Evolutionary conservation across 2,797 vertebrate species (phyloP), one percentile per base, ranked within the genome.

Genomic region (Phyllotis vaccarum): DNA sequence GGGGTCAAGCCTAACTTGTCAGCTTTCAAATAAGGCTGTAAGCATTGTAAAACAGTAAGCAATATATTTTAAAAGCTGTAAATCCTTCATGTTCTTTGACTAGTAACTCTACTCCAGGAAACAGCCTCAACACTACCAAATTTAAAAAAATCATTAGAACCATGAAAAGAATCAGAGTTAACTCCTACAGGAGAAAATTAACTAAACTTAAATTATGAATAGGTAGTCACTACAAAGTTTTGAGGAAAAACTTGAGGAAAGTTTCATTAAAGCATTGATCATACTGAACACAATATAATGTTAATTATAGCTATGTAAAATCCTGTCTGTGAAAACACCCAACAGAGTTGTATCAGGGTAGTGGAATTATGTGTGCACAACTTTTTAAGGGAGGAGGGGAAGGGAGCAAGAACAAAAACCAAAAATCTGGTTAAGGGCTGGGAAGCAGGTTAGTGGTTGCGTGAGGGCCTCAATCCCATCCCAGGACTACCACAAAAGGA

Each of bases 61-160:
- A 88, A 16, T 62, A 3, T 79, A 43, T 43, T 91, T 91, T 56
- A 78, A 93, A 80, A 89, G 49, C 89, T 85, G 4, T 90, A 87
- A 88, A 93, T 72, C 2, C 1, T 52, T 78, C 85, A 54, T n/a
- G 85, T 21, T 72, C 90, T 93, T 88, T 90, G 81, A 86, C 76
- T 34, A 21, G 62, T 81, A 79, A 96, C 46, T 52, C 56, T 24
- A 79, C 37, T 90, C 82, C 86, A 96, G 85, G 94, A 96, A 96
- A 90, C 0, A 79, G 43, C 79, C 82, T 83, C 95, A 75, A 86
- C 86, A 82, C 14, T 3, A 62, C 34, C 76, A 94, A 95, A 86
- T 72, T n/a, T n/a, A n/a, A n/a, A 70, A 90, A 85, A 95, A 76
- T n/a, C 1, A 40, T 0, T 68, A 86, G 24, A 64, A 37, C 54